These are phyloP conservation scores for Erythrolamprus reginae DNA, from an alignment of 2,113 vertebrate genomes.

Conservation along the genomic window DNA sequence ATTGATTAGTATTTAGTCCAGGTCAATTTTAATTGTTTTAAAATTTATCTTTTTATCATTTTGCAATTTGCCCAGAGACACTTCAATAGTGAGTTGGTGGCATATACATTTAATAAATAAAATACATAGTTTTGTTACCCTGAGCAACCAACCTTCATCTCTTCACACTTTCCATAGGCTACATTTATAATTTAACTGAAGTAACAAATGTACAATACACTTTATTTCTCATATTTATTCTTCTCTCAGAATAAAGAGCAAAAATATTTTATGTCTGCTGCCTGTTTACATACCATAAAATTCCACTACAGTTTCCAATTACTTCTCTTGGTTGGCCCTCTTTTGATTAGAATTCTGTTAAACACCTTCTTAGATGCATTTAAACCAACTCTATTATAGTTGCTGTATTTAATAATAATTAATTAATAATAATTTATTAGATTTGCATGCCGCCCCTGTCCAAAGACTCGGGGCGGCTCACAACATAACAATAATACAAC, in stretches of 20 bases:
- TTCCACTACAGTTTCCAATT: neutral
- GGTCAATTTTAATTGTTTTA: neutral
- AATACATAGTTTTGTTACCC: neutral
- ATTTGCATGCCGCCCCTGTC: too few species aligned
- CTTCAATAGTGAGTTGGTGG: neutral
- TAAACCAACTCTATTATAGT: neutral
- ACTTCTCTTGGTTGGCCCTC: neutral
- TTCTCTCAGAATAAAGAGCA: neutral
- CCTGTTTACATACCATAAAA: neutral
- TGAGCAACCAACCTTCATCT: neutral
- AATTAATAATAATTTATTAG: too few species aligned
- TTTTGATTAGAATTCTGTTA: neutral
- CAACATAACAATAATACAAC: too few species aligned
- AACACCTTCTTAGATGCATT: neutral
- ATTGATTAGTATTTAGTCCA: neutral
- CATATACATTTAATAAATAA: neutral
- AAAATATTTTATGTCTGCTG: neutral
- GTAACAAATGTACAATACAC: neutral
- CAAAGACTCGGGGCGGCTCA: too few species aligned
- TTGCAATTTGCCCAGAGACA: neutral
- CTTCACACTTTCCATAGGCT: neutral
- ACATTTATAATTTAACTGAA: neutral
- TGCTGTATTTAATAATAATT: too few species aligned
- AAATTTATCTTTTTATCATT: too few species aligned
- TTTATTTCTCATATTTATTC: neutral